Evolutionary conservation across 2,888 invertebrate species (phyloP), one percentile per base, ranked within the genome.

Genomic region (Bimastos eiseni): DNA sequence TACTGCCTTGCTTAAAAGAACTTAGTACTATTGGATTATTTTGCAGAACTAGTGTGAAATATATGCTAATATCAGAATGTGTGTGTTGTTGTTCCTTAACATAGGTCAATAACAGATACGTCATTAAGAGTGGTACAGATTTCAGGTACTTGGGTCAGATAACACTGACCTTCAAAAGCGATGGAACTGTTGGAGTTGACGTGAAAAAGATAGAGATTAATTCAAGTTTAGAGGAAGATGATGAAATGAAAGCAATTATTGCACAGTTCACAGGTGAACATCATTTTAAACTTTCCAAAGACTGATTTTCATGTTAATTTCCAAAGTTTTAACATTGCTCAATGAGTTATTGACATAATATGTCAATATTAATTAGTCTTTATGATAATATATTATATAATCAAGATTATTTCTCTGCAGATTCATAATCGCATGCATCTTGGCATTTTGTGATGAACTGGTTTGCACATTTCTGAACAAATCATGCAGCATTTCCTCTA

Each of bases 81-180:
- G 49, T 49, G 21, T 90, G 88, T 34, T 90, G 21, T 21, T 37
- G 86, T 34, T 17, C 86, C 19, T 84, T 84, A 89, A 92, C 92
- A 1, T 94, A 97, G 96, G 96, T 98, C 34, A 97, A 98, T 95
- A 97, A 97, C 90, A 97, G 96, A 93, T 97, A 97, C 94, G 96
- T 98, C 91, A 96, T 98, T 0, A 98, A 98, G 95, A 98, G 98
- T 93, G 98, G 98, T 34, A 98, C 98, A 5, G 98, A 98, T 95
- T 98, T 98, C 95, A 96, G 97, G 36, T 97, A 98, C 94, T 97
- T 98, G 95, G 97, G 97, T 89, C 97, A 97, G 94, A 97, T 98
- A 88, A 96, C 96, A 0, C 95, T 98, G 55, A 96, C 96, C 91
- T 91, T 92, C 90, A 95, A 96, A 84, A 95, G 91, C 1, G 95